Evolutionary conservation across 2,797 vertebrate genomes (phyloP), one percentile per base, ranked within the genome.

Genomic region (Oryzias dopingdopingensis): DNA sequence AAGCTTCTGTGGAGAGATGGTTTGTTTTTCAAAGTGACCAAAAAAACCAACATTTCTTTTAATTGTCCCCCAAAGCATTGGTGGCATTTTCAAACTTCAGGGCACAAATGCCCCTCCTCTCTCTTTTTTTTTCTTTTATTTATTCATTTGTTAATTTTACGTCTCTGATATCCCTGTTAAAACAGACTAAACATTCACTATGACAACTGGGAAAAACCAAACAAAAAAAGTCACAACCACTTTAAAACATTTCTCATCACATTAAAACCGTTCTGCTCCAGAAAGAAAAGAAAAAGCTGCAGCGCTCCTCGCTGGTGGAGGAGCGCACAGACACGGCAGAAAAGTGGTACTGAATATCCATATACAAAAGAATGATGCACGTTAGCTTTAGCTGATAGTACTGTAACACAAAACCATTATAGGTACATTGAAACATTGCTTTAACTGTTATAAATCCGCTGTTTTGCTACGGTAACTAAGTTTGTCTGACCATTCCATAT

Each of bases 401-500:
- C 92, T 93, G 92, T 89, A 93, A 93, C 92, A 92, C 91, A 93
- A 93, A 90, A 88, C 91, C 89, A 90, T 93, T 91, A 89, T 91
- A 88, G 88, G 88, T 88, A 90, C 89, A 91, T 74, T 84, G 87
- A 90, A 88, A 90, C 86, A 88, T 88, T 89, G 85, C 82, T 89
- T 85, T 89, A 88, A 86, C 86, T 81, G 83, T 91, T 90, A 90
- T 89, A 91, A 91, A 91, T 90, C 88, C 86, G 88, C 66, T 92
- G 91, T 80, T 90, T 92, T 93, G 92, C 91, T 93, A 93, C 91
- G 91, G 91, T 91, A 91, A 92, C 92, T 93, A 93, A 90, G 87
- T 93, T 92, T 92, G 90, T 92, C 84, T 92, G 91, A 91, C 91
- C 92, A 93, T 93, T 93, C 92, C 91, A 87, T 93, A 93, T 92